phyloP scores from a whole-genome alignment of 2,113 vertebrate genomes.

The Daubentonia madagascariensis region DNA sequence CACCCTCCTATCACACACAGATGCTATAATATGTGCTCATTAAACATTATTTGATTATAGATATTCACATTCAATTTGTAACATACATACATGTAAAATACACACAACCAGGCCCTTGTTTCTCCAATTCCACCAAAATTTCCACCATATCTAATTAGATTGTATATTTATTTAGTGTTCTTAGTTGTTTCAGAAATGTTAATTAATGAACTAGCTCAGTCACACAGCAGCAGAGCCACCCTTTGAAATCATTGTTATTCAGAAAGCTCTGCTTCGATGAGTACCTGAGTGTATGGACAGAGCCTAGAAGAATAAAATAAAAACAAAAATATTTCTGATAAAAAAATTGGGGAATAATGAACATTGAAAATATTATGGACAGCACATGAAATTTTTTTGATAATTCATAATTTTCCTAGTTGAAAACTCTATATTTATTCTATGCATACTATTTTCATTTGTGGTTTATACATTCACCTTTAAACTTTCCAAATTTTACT shows the following conservation, averaged over 20 bases:
- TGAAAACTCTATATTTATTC: neutral
- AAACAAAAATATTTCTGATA: neutral
- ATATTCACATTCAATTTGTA: neutral
- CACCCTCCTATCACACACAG: neutral
- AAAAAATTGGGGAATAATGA: neutral
- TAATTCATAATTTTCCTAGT: neutral
- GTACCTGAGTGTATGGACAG: neutral
- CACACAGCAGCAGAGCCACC: neutral
- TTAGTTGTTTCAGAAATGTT: neutral
- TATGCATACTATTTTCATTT: neutral
- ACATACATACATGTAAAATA: neutral
- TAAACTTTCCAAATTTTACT: conserved; percentile 26
- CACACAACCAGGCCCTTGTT: neutral
- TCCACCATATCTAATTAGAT: neutral
- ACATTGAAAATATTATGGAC: neutral
- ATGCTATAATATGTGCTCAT: neutral
- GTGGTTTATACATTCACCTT: neutral
- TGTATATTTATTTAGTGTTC: neutral
- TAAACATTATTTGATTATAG: neutral
- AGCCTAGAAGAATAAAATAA: neutral
- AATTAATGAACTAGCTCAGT: neutral
- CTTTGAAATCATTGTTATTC: neutral
- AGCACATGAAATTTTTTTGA: neutral
- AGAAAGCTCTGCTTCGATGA: neutral
- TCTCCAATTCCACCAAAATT: neutral